Conservation (phyloP, 2,888 invertebrate species). For the Chaetoderma sp. region DNA sequence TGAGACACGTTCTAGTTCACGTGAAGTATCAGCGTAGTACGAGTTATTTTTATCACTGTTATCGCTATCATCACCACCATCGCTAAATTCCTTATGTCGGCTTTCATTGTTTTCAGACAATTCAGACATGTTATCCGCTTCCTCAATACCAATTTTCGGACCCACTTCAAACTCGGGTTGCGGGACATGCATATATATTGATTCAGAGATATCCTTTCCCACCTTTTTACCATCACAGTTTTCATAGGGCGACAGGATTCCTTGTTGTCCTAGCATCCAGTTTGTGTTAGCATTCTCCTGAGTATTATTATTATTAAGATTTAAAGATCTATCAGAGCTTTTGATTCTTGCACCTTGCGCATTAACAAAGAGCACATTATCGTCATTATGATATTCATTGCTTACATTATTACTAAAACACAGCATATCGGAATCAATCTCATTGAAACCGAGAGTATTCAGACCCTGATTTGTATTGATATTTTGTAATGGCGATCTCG, state of each 20-base stretch:
- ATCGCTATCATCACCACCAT: constrained; percentile 36
- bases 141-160: constrained; percentile 49
- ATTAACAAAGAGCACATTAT: neutral
- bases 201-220: constrained; percentile 1
- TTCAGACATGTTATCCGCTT: constrained; percentile 62
- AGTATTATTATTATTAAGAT: neutral
- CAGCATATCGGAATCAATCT: constrained; percentile 57
- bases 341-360: neutral
- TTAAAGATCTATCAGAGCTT: neutral
- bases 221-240: constrained; percentile 22
- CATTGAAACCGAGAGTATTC: constrained; percentile 30
- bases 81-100: too few species aligned
- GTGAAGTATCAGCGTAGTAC: constrained; percentile 54
- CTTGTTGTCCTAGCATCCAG: constrained; percentile 43
- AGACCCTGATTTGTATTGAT: too few species aligned
- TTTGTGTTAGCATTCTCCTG: constrained; percentile 52
- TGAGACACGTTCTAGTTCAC: constrained; percentile 51
- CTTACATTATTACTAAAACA: constrained; percentile 41
- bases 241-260: constrained; percentile 38
- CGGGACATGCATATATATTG: neutral
- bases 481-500: too few species aligned
- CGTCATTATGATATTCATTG: neutral
- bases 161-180: too few species aligned
- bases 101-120: constrained; percentile 52
- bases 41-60: constrained; percentile 53